Evolutionary conservation across 2,888 invertebrate species (phyloP).

Genomic region (Patella caerulea): DNA sequence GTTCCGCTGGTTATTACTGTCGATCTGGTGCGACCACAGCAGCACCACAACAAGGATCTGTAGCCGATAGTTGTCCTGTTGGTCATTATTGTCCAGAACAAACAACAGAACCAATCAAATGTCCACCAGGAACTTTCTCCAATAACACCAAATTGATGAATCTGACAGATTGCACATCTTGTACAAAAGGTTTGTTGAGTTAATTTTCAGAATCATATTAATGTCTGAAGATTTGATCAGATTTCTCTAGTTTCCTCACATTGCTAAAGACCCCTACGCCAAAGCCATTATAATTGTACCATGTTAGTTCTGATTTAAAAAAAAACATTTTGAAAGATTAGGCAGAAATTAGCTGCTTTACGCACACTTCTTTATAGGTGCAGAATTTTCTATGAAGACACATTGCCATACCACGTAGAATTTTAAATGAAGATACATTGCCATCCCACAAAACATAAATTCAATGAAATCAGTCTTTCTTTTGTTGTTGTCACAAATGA

Average conservation of each 20-base stretch:
- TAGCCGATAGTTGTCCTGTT: conserved; percentile 64
- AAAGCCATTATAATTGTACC: too few species aligned
- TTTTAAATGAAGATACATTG: too few species aligned
- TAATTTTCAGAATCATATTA: neutral
- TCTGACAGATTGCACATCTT: conserved; percentile 58
- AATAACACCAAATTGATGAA: conserved; percentile 61
- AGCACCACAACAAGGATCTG: conserved; percentile 56
- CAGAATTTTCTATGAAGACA: too few species aligned
- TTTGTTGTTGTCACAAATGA: too few species aligned
- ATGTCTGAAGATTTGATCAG: neutral
- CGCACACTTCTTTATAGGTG: too few species aligned
- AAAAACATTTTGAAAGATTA: too few species aligned
- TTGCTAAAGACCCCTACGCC: neutral
- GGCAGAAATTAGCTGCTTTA: too few species aligned
- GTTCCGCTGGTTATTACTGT: conserved; percentile 62
- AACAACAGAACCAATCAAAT: conserved; percentile 59
- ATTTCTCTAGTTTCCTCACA: neutral
- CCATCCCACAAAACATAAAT: too few species aligned
- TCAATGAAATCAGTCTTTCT: too few species aligned
- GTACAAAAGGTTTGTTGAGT: conserved; percentile 52
- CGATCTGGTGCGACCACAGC: conserved; percentile 57
- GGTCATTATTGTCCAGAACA: conserved; percentile 67
- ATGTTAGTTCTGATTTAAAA: too few species aligned
- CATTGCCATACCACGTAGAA: too few species aligned
- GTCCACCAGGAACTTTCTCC: conserved; percentile 63